Conservation (phyloP, 2,113 vertebrate genomes). For the Apteryx mantelli region DNA sequence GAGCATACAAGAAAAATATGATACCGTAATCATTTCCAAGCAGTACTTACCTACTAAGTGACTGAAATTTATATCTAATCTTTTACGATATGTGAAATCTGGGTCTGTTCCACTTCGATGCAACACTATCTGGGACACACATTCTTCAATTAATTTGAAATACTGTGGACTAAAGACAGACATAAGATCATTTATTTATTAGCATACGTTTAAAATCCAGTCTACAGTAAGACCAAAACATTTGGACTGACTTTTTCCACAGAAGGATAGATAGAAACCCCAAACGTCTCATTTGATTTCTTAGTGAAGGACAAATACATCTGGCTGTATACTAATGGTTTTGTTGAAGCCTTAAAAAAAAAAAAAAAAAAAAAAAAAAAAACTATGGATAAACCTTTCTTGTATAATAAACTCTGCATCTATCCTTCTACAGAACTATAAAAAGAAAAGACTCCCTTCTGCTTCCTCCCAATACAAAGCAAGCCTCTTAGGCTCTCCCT, state of each 20-base stretch:
- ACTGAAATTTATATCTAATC: slow-evolving; percentile 92
- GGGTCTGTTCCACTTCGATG: slow-evolving; percentile 94
- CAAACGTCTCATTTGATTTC: background rate
- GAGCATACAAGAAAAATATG: background rate
- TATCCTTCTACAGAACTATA: background rate
- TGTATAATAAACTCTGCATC: background rate
- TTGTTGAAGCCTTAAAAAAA: background rate
- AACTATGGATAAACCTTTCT: background rate
- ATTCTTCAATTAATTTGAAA: slow-evolving; percentile 98
- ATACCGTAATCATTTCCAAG: background rate
- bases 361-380: no score
- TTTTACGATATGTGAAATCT: slow-evolving; percentile 95
- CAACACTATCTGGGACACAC: slow-evolving; percentile 94
- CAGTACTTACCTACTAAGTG: slow-evolving; percentile 88
- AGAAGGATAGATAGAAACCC: background rate
- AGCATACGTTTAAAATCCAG: background rate
- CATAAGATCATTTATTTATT: background rate
- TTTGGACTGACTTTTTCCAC: background rate
- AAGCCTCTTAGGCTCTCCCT: background rate
- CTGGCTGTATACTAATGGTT: background rate
- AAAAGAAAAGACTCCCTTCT: background rate
- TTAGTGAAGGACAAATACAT: background rate
- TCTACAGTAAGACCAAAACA: background rate
- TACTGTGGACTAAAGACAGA: slow-evolving; percentile 88
- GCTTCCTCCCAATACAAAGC: background rate